Percentiles rank a stretch among this genome's conserved stretches.
Evolutionary conservation across 2,888 invertebrate genomes (phyloP).

Genomic region (Chloroclystis v-ata): DNA sequence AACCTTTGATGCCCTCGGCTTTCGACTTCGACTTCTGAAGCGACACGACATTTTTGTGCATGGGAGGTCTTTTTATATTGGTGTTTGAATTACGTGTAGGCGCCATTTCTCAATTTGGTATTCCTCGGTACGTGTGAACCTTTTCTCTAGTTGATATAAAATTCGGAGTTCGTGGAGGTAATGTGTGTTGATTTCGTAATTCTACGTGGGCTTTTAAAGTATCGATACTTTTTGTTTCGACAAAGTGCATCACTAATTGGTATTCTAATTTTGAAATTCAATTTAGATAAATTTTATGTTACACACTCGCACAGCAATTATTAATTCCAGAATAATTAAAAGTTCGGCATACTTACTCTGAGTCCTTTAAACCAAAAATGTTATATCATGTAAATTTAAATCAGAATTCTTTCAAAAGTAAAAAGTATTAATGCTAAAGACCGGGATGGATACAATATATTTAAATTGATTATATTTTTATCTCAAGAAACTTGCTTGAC

Average conservation of each 20-base stretch:
- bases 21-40: slow-evolving; percentile 29
- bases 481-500: too few species aligned
- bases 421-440: too few species aligned
- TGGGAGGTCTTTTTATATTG: slow-evolving; percentile 31
- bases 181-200: slow-evolving; percentile 49
- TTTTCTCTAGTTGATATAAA: slow-evolving; percentile 50
- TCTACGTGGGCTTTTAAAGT: slow-evolving; percentile 30
- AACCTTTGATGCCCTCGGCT: slow-evolving; percentile 27
- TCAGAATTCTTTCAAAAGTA: too few species aligned
- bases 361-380: too few species aligned
- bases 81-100: slow-evolving; percentile 46
- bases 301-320: too few species aligned
- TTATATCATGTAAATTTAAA: too few species aligned
- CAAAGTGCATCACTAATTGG: slow-evolving; percentile 11
- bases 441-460: too few species aligned
- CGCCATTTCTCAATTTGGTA: slow-evolving; percentile 49
- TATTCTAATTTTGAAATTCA: slow-evolving; percentile 10
- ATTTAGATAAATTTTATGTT: too few species aligned
- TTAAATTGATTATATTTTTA: too few species aligned
- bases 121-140: slow-evolving; percentile 49
- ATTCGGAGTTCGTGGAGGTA: slow-evolving; percentile 45
- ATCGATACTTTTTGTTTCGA: slow-evolving; percentile 10
- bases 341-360: too few species aligned
- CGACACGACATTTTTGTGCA: slow-evolving; percentile 18
- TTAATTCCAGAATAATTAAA: too few species aligned